These are phyloP conservation scores for Pipistrellus pygmaeus DNA, from an alignment of 2,797 vertebrate species.

Conservation along the genomic window DNA sequence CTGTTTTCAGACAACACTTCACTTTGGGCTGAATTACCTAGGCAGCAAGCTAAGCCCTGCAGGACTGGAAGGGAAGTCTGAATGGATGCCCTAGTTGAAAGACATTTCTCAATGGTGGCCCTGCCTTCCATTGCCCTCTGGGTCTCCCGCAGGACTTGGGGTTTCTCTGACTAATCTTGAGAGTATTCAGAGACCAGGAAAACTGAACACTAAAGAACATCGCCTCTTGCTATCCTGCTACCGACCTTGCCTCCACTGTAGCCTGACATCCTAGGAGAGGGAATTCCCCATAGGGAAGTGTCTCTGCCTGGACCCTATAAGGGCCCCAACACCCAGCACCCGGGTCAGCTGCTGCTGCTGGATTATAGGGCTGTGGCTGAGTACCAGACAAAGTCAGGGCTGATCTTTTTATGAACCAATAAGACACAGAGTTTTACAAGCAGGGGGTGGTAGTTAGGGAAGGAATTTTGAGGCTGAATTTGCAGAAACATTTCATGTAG, in stretches of 20 bases:
- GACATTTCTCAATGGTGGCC: background rate
- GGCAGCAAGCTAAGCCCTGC: conserved; percentile 45
- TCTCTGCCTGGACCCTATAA: background rate
- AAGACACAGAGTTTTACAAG: conserved; percentile 40
- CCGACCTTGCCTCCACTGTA: background rate
- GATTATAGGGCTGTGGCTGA: background rate
- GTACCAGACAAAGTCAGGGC: background rate
- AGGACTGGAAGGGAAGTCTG: background rate
- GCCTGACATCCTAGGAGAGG: background rate
- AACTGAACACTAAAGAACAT: conserved; percentile 2
- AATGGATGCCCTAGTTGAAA: background rate
- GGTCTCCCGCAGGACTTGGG: background rate
- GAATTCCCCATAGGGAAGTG: background rate
- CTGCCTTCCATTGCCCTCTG: background rate
- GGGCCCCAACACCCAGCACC: background rate
- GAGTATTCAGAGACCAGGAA: background rate
- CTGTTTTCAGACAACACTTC: background rate
- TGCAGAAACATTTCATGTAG: conserved; percentile 62
- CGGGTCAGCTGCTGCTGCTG: background rate
- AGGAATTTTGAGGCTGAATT: conserved; percentile 56
- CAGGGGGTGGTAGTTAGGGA: background rate
- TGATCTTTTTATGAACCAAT: conserved; percentile 61
- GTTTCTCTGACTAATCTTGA: conserved; percentile 11
- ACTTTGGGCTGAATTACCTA: conserved; percentile 29
- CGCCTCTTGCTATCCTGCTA: background rate